Conservation (phyloP, 1,140 invertebrate species). For the Branchinecta lindahli region DNA sequence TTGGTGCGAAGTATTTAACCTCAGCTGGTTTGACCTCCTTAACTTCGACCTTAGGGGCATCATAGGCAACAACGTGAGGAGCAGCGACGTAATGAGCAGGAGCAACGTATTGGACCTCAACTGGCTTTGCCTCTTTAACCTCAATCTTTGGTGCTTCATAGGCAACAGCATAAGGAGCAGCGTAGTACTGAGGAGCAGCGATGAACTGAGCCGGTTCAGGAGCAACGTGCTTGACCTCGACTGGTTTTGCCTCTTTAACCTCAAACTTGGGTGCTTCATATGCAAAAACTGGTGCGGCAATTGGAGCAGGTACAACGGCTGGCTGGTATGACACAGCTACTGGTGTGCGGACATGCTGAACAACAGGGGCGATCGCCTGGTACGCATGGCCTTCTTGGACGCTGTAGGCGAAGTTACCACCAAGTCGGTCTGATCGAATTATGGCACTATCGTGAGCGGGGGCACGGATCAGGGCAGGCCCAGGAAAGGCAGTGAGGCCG, state of each 20-base stretch:
- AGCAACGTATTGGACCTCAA: background rate
- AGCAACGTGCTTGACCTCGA: background rate
- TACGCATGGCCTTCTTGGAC: constrained; percentile 38
- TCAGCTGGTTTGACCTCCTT: background rate
- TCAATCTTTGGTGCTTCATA: background rate
- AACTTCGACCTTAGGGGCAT: background rate
- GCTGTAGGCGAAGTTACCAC: constrained; percentile 41
- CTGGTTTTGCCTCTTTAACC: background rate
- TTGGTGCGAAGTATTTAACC: background rate
- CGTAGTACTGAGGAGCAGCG: background rate
- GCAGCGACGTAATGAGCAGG: background rate
- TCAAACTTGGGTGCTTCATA: background rate
- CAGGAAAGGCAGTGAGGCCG: constrained; percentile 22
- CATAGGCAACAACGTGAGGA: background rate
- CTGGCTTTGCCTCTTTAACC: background rate
- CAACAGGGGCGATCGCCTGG: constrained; percentile 32
- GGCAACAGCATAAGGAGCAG: background rate
- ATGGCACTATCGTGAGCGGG: constrained; percentile 37
- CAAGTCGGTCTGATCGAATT: constrained; percentile 36
- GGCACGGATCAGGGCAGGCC: constrained; percentile 31
- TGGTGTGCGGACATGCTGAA: constrained; percentile 29
- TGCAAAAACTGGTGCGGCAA: background rate
- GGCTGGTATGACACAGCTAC: constrained; percentile 28
- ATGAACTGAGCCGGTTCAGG: background rate
- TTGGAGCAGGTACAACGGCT: background rate